Evolutionary conservation across 2,797 vertebrate genomes (phyloP), one percentile per base, ranked within the genome.

Genomic region (Chaunax sp.): DNA sequence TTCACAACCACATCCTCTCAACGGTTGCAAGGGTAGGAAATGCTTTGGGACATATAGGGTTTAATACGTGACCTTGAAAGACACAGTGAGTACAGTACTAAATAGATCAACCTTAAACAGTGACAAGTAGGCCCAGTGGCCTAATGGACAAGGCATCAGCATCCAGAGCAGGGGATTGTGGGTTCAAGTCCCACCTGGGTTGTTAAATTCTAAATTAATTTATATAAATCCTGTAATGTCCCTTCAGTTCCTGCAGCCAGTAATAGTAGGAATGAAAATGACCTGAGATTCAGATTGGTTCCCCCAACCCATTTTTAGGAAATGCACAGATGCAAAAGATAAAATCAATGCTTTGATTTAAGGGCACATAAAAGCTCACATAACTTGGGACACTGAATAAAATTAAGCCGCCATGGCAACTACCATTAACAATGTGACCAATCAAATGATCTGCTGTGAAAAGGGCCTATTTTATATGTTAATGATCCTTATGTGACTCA

Each of bases 181-280:
- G 80, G 87, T 89, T 89, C 82, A 74, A 88, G 87, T 87, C 88
- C 77, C 84, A 85, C 72, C 80, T 88, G 85, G 83, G 81, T 90
- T 61, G 60, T 35, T 35, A 35, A 9, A 10, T 35, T 35, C 10
- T 9, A 35, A 5, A 35, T 11, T 2, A 7, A 35, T 35, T 6
- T 30, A 30, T n/a, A n/a, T n/a, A n/a, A n/a, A n/a, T n/a, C n/a
- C n/a, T n/a, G n/a, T n/a, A n/a, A n/a, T n/a, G n/a, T n/a, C n/a
- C n/a, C n/a, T n/a, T n/a, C n/a, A n/a, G n/a, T n/a, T 30, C 3
- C 28, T 30, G 28, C 28, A 30, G 5, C 28, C 28, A 30, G 5
- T 30, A 5, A 30, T 9, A 30, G 28, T 30, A 6, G 3, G 28
- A 6, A 5, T 30, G 28, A 30, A 2, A 30, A 4, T 30, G 3